Conservation (phyloP, 2,797 vertebrate genomes). For the Chloroceryle amazona region DNA sequence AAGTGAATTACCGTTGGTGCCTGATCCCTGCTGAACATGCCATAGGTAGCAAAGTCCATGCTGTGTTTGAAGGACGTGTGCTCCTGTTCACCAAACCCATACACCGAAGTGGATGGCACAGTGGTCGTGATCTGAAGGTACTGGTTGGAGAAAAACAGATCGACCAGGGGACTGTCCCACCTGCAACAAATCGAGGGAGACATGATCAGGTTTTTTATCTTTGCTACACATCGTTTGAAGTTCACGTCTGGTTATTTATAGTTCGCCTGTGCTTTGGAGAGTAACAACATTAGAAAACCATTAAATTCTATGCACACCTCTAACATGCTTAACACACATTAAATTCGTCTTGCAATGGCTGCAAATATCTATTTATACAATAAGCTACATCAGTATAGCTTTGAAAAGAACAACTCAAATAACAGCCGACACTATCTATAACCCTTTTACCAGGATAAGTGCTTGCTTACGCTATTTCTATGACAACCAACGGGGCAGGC, state of each 20-base stretch:
- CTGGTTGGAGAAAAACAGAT: slow-evolving; percentile 54
- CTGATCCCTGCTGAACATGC: slow-evolving; percentile 60
- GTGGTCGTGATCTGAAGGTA: slow-evolving; percentile 53
- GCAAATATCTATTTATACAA: neutral
- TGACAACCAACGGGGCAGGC: slow-evolving; percentile 22
- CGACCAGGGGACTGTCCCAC: slow-evolving; percentile 42
- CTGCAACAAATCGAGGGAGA: neutral
- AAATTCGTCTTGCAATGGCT: neutral
- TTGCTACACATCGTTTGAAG: neutral
- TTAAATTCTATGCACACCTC: neutral
- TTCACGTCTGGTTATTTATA: neutral
- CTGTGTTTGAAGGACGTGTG: slow-evolving; percentile 60
- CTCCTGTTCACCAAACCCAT: slow-evolving; percentile 59
- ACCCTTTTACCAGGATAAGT: slow-evolving; percentile 49
- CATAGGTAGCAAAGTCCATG: slow-evolving; percentile 57
- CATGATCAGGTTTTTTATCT: neutral
- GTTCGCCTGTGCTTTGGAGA: neutral
- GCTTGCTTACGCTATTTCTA: slow-evolving; percentile 51
- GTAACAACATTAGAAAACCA: neutral
- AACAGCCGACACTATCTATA: slow-evolving; percentile 28
- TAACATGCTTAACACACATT: neutral
- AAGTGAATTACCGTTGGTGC: slow-evolving; percentile 33
- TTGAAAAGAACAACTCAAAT: slow-evolving; percentile 41
- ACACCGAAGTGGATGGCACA: slow-evolving; percentile 41
- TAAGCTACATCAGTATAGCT: neutral